phyloP scores from a whole-genome alignment of 2,113 vertebrate genomes.

The Mus pahari region DNA sequence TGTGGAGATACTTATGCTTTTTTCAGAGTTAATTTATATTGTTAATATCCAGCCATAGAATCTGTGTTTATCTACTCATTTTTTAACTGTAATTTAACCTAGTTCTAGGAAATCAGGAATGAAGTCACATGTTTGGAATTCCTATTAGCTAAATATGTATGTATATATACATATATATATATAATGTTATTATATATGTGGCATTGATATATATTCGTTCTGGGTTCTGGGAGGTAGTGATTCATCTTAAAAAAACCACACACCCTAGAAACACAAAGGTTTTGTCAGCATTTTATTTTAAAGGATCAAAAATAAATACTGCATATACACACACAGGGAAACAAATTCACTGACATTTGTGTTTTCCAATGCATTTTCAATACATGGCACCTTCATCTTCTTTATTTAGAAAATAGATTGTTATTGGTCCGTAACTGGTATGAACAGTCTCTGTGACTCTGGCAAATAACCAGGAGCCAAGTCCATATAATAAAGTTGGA shows the following conservation, averaged over 20 bases:
- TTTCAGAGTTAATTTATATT: constrained; percentile 55
- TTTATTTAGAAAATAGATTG: constrained; percentile 97
- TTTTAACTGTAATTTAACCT: constrained; percentile 69
- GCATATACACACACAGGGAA: constrained; percentile 44
- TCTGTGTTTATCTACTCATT: constrained; percentile 37
- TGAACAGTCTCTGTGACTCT: constrained; percentile 95
- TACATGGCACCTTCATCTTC: constrained; percentile 95
- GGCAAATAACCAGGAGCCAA: constrained; percentile 96
- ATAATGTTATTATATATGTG: too few species aligned
- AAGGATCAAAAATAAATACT: constrained; percentile 68
- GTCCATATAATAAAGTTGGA: constrained; percentile 95
- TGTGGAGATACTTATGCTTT: not conserved
- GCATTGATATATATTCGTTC: not conserved
- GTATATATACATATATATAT: too few species aligned
- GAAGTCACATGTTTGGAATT: constrained; percentile 42
- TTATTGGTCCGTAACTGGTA: constrained; percentile 93
- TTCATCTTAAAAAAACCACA: constrained; percentile 43
- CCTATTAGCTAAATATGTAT: constrained; percentile 13
- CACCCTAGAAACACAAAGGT: not conserved
- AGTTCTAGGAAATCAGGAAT: constrained; percentile 39
- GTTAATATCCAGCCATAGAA: constrained; percentile 50
- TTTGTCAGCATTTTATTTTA: constrained; percentile 75
- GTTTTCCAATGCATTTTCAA: constrained; percentile 81
- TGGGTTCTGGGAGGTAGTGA: constrained; percentile 42
- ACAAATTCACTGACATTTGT: constrained; percentile 65